Conservation (phyloP, 2,888 invertebrate genomes). For the Rhamnusium bicolor region DNA sequence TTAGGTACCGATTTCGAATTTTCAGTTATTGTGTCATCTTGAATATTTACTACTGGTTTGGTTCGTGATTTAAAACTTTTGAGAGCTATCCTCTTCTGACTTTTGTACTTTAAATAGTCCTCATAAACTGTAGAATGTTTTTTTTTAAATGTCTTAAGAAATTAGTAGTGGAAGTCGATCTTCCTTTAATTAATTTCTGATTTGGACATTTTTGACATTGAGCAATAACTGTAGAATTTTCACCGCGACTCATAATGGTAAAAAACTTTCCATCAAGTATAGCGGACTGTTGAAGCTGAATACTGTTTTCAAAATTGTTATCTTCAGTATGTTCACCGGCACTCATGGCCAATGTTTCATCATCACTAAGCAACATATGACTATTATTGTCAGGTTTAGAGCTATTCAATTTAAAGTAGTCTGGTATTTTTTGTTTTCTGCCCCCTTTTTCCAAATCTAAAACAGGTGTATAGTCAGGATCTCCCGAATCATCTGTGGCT, state of each 20-base stretch:
- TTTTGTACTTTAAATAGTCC: not conserved
- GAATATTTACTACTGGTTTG: not conserved
- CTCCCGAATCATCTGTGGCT: not conserved
- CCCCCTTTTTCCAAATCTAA: not conserved
- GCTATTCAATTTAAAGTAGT: not conserved
- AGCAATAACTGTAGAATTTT: not conserved
- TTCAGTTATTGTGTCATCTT: not conserved
- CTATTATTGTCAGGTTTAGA: not conserved
- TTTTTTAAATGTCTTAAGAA: constrained; percentile 2
- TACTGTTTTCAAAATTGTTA: not conserved
- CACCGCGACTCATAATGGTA: not conserved
- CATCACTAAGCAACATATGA: not conserved
- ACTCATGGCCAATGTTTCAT: not conserved
- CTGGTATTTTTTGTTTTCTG: not conserved
- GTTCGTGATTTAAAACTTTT: not conserved
- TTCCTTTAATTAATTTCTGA: not conserved
- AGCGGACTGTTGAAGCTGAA: not conserved
- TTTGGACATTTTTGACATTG: not conserved
- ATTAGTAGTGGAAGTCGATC: not conserved
- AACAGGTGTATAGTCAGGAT: not conserved
- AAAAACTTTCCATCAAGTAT: constrained; percentile 5
- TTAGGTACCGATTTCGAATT: not conserved
- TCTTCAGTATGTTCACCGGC: not conserved
- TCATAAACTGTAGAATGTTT: not conserved
- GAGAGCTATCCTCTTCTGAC: not conserved